Evolutionary conservation across 1,140 invertebrate genomes (phyloP).

Genomic region (Paralvinella palmiformis): DNA sequence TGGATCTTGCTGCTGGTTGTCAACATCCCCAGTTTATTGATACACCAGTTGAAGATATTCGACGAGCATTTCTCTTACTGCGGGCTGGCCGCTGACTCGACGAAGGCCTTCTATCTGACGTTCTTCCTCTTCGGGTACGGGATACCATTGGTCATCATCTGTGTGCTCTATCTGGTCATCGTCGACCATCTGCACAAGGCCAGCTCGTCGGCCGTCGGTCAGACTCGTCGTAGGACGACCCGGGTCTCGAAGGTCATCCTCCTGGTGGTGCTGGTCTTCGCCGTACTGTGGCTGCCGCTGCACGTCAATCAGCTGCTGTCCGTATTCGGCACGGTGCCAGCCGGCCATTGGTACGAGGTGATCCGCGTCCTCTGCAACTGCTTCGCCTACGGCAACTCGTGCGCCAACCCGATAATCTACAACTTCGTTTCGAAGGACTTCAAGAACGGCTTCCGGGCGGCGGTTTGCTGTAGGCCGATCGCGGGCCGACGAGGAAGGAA

Average conservation of each 20-base stretch:
- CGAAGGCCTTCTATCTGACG: conserved; percentile 35
- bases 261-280: conserved; percentile 86
- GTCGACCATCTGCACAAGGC: conserved; percentile 45
- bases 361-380: conserved; percentile 19
- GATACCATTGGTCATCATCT: conserved; percentile 62
- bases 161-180: conserved; percentile 85
- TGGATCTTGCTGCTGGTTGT: conserved; percentile 42
- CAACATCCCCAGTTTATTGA: conserved; percentile 65
- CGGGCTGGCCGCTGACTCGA: conserved; percentile 30
- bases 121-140: conserved; percentile 52
- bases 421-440: conserved; percentile 23
- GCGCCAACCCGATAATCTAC: conserved; percentile 24
- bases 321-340: conserved; percentile 19
- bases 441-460: conserved; percentile 14
- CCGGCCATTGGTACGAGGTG: conserved; percentile 1
- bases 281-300: conserved; percentile 86
- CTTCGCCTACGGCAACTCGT: conserved; percentile 25
- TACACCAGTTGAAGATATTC: conserved; percentile 58
- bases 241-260: conserved; percentile 83
- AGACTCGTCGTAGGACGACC: conserved; percentile 56
- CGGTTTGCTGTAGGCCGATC: conserved; percentile 1
- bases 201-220: conserved; percentile 18
- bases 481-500: too few relatives aligned
- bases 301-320: conserved; percentile 56
- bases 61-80: conserved; percentile 56